phyloP scores from a whole-genome alignment of 2,113 vertebrate genomes.

The Aphyosemion australe region DNA sequence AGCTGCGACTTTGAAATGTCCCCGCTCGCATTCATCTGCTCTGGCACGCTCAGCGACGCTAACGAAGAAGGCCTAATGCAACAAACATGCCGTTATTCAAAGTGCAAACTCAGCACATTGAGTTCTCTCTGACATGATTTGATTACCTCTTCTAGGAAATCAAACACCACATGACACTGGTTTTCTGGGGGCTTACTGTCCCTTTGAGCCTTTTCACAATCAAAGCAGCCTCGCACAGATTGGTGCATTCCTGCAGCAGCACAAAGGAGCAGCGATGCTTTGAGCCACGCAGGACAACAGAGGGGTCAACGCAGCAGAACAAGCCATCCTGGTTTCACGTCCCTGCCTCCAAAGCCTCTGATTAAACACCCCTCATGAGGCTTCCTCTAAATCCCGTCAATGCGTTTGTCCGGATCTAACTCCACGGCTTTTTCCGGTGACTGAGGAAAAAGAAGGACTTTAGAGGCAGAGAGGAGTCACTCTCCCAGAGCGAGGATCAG shows the following conservation, averaged over 20 bases:
- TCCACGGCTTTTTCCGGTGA: conserved; percentile 46
- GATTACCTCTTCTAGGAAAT: neutral
- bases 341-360: conserved; percentile 49
- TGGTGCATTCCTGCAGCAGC: conserved; percentile 38
- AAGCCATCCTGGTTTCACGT: conserved; percentile 59
- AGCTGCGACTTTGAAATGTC: conserved; percentile 60
- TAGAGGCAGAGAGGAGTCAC: conserved; percentile 36
- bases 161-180: neutral
- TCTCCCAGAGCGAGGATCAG: conserved; percentile 59
- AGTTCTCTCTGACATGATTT: neutral
- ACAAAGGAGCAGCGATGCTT: conserved; percentile 68
- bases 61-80: conserved; percentile 49
- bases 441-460: conserved; percentile 54
- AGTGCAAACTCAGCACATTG: conserved; percentile 13
- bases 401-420: conserved; percentile 69
- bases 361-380: conserved; percentile 59
- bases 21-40: conserved; percentile 52
- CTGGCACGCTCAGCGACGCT: conserved; percentile 61
- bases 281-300: conserved; percentile 70
- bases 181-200: conserved; percentile 40
- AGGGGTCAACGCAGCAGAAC: conserved; percentile 73
- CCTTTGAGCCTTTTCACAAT: conserved; percentile 50
- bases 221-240: conserved; percentile 51
- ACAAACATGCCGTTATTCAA: conserved; percentile 38
- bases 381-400: conserved; percentile 69